These are phyloP conservation scores for Sardina pilchardus DNA, from an alignment of 2,113 vertebrate species.

Conservation along the genomic window DNA sequence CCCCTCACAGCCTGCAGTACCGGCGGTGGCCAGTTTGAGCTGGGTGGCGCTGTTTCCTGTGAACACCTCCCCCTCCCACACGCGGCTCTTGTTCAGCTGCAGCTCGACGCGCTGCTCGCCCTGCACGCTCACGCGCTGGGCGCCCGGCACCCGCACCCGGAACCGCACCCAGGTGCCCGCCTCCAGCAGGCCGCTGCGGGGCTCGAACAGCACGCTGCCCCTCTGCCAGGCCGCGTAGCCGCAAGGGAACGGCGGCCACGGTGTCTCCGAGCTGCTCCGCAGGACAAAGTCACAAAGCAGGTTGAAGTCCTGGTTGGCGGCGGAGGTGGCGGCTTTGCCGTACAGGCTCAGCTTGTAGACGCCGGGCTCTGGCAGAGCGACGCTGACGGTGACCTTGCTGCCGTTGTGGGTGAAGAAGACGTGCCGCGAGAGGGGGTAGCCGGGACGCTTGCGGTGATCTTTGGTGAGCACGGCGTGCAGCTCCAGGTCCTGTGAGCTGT, in stretches of 20 bases:
- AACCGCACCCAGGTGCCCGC: conserved; percentile 56
- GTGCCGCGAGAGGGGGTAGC: conserved; percentile 46
- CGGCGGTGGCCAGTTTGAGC: conserved; percentile 50
- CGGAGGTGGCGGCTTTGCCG: conserved; percentile 34
- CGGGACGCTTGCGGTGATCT: conserved; percentile 17
- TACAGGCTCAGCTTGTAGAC: conserved; percentile 59
- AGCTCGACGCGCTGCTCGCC: conserved; percentile 49
- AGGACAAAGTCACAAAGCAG: conserved; percentile 55
- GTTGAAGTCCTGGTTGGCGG: conserved; percentile 40
- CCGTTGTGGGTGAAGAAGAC: conserved; percentile 56
- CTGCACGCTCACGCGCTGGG: conserved; percentile 40
- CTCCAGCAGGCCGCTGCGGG: conserved; percentile 54
- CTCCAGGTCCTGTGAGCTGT: conserved; percentile 31
- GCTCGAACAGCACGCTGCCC: conserved; percentile 59
- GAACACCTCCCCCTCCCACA: conserved; percentile 62
- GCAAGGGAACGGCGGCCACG: conserved; percentile 59
- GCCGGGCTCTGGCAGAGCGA: conserved; percentile 51
- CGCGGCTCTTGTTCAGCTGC: conserved; percentile 16
- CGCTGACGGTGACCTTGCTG: conserved; percentile 44
- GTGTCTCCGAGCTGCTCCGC: conserved; percentile 37
- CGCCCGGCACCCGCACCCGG: conserved; percentile 56
- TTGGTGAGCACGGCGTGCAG: conserved; percentile 37
- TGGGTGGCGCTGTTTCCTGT: conserved; percentile 3
- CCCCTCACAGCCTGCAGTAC: conserved; percentile 33
- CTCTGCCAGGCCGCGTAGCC: conserved; percentile 52